Evolutionary conservation across 2,113 vertebrate species (phyloP).

Genomic region (Bungarus multicinctus): DNA sequence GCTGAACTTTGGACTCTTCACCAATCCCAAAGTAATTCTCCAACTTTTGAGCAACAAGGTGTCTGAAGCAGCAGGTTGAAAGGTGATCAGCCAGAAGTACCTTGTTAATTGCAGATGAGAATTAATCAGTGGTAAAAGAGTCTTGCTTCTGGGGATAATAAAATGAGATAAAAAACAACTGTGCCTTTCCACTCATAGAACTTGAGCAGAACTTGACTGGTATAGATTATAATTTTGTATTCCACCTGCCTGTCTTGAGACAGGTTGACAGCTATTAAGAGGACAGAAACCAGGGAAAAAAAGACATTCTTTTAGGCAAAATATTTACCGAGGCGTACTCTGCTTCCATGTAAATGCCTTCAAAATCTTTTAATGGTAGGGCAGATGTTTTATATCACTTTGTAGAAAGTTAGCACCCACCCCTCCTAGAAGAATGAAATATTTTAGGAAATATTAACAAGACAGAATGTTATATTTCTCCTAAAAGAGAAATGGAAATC

Average conservation of each 20-base stretch:
- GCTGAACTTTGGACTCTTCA: background rate
- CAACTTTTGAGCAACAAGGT: conserved; percentile 12
- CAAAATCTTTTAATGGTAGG: conserved; percentile 63
- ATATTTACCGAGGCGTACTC: conserved; percentile 62
- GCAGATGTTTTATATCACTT: conserved; percentile 59
- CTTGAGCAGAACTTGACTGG: conserved; percentile 32
- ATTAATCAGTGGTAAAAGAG: conserved; percentile 63
- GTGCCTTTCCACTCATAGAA: conserved; percentile 26
- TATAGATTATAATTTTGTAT: conserved; percentile 32
- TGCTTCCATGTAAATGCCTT: conserved; percentile 59
- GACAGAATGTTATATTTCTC: too few species aligned
- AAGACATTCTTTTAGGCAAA: conserved; percentile 34
- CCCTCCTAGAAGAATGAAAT: too few species aligned
- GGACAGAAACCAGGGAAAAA: conserved; percentile 47
- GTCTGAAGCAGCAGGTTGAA: conserved; percentile 55
- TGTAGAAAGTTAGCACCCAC: too few species aligned
- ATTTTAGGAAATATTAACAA: too few species aligned
- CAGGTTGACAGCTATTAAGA: conserved; percentile 53
- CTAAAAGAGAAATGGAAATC: too few species aligned
- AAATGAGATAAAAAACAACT: conserved; percentile 56
- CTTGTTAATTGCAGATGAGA: conserved; percentile 58
- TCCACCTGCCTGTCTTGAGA: conserved; percentile 45
- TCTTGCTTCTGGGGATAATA: conserved; percentile 53
- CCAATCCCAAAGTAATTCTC: conserved; percentile 21
- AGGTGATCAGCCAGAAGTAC: conserved; percentile 56